These are phyloP conservation scores for Hexactinellida sp. DNA, from an alignment of 37 sponge, comb jelly and placozoan genomes.

Conservation along the genomic window DNA sequence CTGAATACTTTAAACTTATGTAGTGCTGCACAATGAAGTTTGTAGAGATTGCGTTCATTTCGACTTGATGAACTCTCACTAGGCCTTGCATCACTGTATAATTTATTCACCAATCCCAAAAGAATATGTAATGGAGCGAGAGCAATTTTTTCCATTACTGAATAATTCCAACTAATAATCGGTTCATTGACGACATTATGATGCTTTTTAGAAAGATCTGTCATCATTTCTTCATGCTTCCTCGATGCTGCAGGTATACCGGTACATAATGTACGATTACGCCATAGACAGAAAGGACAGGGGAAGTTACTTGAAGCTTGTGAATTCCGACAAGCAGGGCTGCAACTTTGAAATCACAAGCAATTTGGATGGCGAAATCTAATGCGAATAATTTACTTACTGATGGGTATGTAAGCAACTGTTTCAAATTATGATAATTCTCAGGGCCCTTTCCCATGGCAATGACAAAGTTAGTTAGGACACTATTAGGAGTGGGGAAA, in stretches of 20 bases:
- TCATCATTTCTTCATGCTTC: background rate
- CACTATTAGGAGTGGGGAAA: background rate
- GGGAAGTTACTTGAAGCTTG: background rate
- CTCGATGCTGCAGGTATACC: background rate
- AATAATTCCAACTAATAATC: background rate
- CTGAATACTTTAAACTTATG: background rate
- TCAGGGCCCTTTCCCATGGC: background rate
- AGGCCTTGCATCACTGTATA: background rate
- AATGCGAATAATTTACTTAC: background rate
- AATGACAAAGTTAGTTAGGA: background rate
- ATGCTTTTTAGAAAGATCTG: background rate
- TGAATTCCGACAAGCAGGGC: too few species aligned
- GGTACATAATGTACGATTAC: background rate
- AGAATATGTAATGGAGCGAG: background rate
- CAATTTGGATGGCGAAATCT: background rate
- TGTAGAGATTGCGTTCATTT: background rate
- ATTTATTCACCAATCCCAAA: background rate
- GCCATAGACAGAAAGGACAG: background rate
- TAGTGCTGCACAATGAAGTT: background rate
- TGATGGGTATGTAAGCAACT: too few species aligned
- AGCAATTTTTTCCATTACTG: background rate
- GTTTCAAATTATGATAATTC: too few species aligned
- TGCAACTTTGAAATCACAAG: background rate
- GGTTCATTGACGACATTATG: background rate
- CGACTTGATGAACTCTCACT: background rate